A percentile compares a stretch with the other conserved stretches of the same genome.
Conservation (phyloP, 2,888 invertebrate species). For the Torymus tubicola region DNA sequence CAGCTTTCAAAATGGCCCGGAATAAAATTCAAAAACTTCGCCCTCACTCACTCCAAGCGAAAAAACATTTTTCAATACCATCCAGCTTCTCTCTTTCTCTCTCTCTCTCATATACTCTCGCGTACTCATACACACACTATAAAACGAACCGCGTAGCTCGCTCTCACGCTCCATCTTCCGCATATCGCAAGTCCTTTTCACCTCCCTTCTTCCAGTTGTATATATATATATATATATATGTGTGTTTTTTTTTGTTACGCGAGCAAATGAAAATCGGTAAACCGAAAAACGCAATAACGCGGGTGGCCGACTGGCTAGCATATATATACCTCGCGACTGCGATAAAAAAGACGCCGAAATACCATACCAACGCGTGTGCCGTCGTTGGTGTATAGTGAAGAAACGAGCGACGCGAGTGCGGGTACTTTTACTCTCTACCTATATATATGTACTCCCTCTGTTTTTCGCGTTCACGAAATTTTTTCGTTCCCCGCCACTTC, state of each 20-base stretch:
- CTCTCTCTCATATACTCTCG: too few relatives aligned
- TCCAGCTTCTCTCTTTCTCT: too few relatives aligned
- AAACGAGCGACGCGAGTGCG: background rate
- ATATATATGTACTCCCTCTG: background rate
- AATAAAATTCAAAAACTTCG: too few relatives aligned
- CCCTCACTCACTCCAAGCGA: too few relatives aligned
- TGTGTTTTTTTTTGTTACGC: background rate
- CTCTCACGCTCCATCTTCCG: too few relatives aligned
- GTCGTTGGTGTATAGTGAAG: background rate
- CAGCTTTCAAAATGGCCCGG: too few relatives aligned
- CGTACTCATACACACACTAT: too few relatives aligned
- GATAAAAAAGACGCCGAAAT: background rate
- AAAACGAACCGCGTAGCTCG: too few relatives aligned
- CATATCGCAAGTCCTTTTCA: background rate
- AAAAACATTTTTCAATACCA: too few relatives aligned
- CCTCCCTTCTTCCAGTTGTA: background rate
- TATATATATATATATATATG: too few relatives aligned
- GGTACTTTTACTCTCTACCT: background rate
- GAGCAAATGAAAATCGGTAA: slow-evolving; percentile 46
- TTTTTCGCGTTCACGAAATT: slow-evolving; percentile 1
- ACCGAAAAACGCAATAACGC: slow-evolving; percentile 44
- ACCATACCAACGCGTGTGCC: background rate
- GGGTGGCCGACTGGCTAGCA: background rate
- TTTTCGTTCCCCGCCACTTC: slow-evolving; percentile 25
- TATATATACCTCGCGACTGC: background rate